A percentile compares a stretch with the other conserved stretches of the same genome.
These are phyloP conservation scores for Alexandromys fortis DNA, from an alignment of 2,113 vertebrate genomes.

Conservation along the genomic window DNA sequence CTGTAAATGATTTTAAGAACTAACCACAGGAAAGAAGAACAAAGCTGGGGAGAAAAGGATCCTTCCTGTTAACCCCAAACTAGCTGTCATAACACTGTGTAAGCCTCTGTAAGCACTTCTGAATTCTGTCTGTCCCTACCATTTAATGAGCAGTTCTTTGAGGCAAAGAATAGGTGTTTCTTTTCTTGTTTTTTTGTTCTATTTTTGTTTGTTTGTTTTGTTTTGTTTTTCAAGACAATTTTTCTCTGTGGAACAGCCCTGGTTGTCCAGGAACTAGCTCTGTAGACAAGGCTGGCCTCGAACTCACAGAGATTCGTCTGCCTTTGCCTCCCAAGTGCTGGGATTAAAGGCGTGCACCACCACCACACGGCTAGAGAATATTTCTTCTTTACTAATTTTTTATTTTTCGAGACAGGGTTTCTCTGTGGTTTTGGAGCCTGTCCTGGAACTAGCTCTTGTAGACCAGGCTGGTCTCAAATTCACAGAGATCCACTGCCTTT, in stretches of 20 bases:
- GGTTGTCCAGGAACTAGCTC: background rate
- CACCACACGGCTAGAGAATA: background rate
- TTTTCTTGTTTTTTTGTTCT: background rate
- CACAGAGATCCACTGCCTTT: too few species aligned
- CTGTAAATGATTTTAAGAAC: slow-evolving; percentile 21
- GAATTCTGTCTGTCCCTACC: background rate
- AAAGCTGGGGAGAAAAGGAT: background rate
- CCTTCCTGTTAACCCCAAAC: background rate
- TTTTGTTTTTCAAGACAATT: background rate
- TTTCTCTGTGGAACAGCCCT: background rate
- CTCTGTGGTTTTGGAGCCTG: too few species aligned
- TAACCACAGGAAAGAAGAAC: background rate
- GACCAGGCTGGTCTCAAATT: too few species aligned
- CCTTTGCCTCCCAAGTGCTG: background rate
- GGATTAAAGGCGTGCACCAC: background rate
- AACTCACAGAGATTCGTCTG: background rate
- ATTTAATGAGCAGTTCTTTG: slow-evolving; percentile 18
- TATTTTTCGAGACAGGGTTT: too few species aligned
- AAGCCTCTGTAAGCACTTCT: background rate
- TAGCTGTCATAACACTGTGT: background rate
- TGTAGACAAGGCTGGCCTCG: background rate
- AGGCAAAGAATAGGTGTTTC: background rate
- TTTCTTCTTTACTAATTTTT: background rate
- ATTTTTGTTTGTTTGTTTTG: too few species aligned
- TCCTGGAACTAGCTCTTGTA: too few species aligned